Evolutionary conservation across 2,888 invertebrate genomes (phyloP), one percentile per base, ranked within the genome.

Genomic region (Aphrophora alni): DNA sequence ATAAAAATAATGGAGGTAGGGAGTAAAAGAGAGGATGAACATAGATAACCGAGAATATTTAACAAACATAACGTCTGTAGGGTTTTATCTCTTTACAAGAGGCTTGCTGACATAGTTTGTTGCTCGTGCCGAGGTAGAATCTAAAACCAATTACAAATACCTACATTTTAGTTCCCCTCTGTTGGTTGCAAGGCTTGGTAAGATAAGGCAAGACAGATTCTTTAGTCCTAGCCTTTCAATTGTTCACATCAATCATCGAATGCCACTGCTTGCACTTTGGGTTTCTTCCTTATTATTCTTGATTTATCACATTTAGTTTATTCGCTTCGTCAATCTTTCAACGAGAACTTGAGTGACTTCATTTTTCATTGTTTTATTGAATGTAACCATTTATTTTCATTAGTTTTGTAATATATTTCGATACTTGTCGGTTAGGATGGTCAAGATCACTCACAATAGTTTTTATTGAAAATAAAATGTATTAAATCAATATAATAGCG

Each of bases 131-230:
- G 33, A 3, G 33, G 59, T 59, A 59, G 59, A 59, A 59, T 59
- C 59, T 10, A 59, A 59, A 59, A 59, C 59, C 59, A 59, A 59
- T 59, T 59, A 59, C 59, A 59, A 59, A 59, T 59, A 59, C 59
- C 59, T 59, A 59, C 59, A 59, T n/a, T 59, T 59, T 14, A 12
- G 59, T 59, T 59, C 59, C 59, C 59, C 59, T 59, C 59, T 59
- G 59, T 59, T 14, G 59, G 59, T 21, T 5, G n/a, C 59, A n/a
- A n/a, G n/a, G n/a, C n/a, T n/a, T n/a, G n/a, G n/a, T n/a, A 21
- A 21, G 59, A 21, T 21, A 21, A 59, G 59, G 7, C 4, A 21
- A 59, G 59, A 59, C 59, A 21, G 44, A 14, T 44, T 44, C 44
- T 14, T 44, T 44, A 33, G 44, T 14, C 44, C 44, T 4, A 2